Conservation (phyloP, 2,888 invertebrate species). For the Heliconius hortense region DNA sequence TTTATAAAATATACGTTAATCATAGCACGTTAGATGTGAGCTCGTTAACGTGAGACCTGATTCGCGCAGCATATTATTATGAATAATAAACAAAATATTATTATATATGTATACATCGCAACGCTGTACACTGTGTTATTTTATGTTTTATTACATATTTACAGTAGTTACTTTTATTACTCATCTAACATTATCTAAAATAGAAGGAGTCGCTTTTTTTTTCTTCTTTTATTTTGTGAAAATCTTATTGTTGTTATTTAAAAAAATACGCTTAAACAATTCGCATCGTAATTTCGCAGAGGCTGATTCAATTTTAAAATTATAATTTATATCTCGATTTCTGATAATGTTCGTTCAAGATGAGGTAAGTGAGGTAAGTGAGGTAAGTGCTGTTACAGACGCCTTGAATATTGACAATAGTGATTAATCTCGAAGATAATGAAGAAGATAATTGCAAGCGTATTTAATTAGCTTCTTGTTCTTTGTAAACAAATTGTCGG, state of each 20-base stretch:
- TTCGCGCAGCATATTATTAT: conserved; percentile 63
- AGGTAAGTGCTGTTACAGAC: conserved; percentile 51
- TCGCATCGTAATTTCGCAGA: conserved; percentile 65
- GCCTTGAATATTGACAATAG: conserved; percentile 72
- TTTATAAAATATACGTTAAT: conserved; percentile 66
- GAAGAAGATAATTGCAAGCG: conserved; percentile 57
- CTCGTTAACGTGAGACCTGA: conserved; percentile 46
- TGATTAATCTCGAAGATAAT: conserved; percentile 66
- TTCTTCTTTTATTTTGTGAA: neutral
- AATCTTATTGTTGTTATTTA: neutral
- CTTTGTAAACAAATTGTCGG: conserved; percentile 24
- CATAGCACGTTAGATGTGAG: conserved; percentile 54
- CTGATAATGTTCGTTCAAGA: conserved; percentile 53
- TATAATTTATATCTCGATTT: conserved; percentile 32
- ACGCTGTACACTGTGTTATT: conserved; percentile 46
- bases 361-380: conserved; percentile 43
- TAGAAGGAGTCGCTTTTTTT: neutral
- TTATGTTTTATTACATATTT: conserved; percentile 21
- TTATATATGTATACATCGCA: conserved; percentile 55
- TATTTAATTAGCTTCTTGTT: conserved; percentile 27
- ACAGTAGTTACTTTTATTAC: conserved; percentile 2
- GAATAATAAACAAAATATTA: conserved; percentile 15
- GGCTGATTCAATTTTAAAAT: conserved; percentile 48
- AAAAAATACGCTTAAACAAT: conserved; percentile 47
- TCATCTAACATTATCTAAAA: neutral